Evolutionary conservation across 2,888 invertebrate genomes (phyloP).

Genomic region (Oligia strigilis): DNA sequence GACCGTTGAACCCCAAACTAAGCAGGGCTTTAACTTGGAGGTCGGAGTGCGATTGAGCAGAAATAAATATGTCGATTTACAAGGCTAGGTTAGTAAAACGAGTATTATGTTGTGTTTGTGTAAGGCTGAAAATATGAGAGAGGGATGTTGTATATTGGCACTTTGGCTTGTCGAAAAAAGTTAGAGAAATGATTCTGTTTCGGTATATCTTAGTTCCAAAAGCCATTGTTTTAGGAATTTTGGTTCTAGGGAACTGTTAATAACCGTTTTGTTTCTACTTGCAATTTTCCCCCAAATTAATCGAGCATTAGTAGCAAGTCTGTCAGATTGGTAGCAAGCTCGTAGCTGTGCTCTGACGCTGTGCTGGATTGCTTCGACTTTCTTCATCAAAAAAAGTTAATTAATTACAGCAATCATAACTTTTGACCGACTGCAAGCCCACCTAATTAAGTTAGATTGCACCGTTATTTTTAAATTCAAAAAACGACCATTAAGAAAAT

Average conservation of each 20-base stretch:
- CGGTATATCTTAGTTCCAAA: background rate
- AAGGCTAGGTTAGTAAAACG: background rate
- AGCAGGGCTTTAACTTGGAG: background rate
- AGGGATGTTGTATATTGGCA: background rate
- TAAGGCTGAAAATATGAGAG: background rate
- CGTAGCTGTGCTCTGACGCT: constrained; percentile 10
- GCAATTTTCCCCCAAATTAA: no score
- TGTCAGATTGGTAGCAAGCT: background rate
- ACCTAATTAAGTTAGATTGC: no score
- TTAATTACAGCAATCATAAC: no score
- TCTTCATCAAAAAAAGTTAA: background rate
- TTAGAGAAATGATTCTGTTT: background rate
- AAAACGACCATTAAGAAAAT: background rate
- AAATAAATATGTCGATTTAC: background rate
- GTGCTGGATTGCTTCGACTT: no score
- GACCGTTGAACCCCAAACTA: background rate
- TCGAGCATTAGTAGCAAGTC: constrained; percentile 3
- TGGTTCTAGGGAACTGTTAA: background rate
- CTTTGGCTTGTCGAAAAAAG: background rate
- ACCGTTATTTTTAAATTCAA: no score
- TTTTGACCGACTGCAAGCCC: no score
- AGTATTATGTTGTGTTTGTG: background rate
- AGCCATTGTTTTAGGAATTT: background rate
- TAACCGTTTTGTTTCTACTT: background rate
- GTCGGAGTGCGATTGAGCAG: constrained; percentile 1